Base-by-base conservation (phyloP, 2,797 vertebrate species). In the Sebastes vulpes region DNA sequence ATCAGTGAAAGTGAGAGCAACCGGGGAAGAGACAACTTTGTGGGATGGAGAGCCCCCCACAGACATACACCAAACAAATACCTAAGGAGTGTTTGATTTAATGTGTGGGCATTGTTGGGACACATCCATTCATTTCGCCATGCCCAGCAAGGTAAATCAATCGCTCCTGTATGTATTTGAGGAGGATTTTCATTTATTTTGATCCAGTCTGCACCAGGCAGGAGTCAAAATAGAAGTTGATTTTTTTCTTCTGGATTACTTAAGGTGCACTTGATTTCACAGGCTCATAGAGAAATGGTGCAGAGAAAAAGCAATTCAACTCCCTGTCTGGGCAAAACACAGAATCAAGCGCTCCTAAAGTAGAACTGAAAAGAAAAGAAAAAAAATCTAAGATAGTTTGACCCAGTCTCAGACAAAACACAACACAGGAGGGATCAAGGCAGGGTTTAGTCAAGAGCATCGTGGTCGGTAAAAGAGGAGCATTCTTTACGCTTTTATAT, bases 281-380 rank as follows among this genome's bases (percentile, higher is more conserved):
- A 64, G 80, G 78, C 72, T 86, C 53, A 50, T 70, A 52, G 68
- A 87, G 71, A 85, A 87, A 90, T 77, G 80, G 82, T 85, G 85
- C 82, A 81, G 79, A 83, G 70, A 83, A 46, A 87, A 87, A 90
- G 65, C 70, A 80, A 87, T 75, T 88, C 77, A 89, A 72, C 68
- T 79, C 56, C 83, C 75, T 82, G 79, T 77, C 76, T 66, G 73
- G 72, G 82, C 71, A 84, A 46, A 91, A 92, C 77, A 83, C 70
- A 78, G 80, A 93, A 93, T 93, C 93, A 94, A 95, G 93, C 74
- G 86, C 87, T 89, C 92, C 90, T 85, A 78, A 91, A 94, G 94
- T 92, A 91, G 84, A 91, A 91, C 89, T 89, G 64, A 91, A 91
- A 89, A 71, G 29, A 83, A 63, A 60, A 71, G 64, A 58, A 65